phyloP scores from a whole-genome alignment of 2,797 vertebrate species.

The Enteromius unitaeniatus region DNA sequence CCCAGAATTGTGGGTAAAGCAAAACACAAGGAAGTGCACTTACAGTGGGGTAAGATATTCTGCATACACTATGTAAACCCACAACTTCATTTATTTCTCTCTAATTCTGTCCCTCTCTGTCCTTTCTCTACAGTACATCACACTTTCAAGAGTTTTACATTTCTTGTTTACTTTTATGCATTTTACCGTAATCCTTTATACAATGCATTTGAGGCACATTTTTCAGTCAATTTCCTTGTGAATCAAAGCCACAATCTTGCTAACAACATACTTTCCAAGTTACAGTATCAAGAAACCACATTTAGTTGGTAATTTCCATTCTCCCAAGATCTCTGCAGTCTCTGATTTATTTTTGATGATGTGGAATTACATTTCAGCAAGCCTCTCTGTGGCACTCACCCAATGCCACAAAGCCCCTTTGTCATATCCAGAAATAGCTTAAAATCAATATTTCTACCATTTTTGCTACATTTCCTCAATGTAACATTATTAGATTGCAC shows the following conservation, averaged over 20 bases:
- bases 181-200: neutral
- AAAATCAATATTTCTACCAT: neutral
- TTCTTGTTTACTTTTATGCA: neutral
- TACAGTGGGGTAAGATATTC: constrained; percentile 90
- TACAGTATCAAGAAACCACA: neutral
- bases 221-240: neutral
- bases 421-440: neutral
- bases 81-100: neutral
- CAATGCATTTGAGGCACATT: neutral
- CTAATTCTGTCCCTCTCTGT: neutral
- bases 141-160: neutral
- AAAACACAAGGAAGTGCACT: constrained; percentile 94
- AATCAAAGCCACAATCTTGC: neutral
- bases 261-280: neutral
- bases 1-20: constrained; percentile 91
- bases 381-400: neutral
- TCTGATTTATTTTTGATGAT: neutral
- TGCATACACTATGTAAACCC: neutral
- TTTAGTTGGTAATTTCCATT: neutral
- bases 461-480: neutral
- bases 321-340: neutral
- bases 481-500: neutral
- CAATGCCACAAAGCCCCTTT: constrained; percentile 1
- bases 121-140: neutral
- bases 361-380: neutral